These are phyloP conservation scores for Drosophila ironensis DNA, from an alignment of 1,140 invertebrate genomes.

Conservation along the genomic window DNA sequence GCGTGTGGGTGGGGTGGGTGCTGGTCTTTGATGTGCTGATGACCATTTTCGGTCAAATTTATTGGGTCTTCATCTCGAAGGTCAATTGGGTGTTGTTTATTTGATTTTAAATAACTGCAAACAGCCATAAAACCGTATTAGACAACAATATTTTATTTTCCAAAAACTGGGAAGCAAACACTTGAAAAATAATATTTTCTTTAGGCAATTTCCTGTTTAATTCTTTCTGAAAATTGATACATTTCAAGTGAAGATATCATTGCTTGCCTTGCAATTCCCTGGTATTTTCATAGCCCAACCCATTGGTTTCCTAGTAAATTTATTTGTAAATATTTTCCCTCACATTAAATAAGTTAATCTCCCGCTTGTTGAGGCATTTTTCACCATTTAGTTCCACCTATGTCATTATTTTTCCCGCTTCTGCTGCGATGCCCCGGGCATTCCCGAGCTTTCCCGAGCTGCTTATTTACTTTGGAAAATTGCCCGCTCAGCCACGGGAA, in stretches of 20 bases:
- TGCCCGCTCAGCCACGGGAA: slow-evolving; percentile 48
- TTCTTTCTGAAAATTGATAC: too few relatives aligned
- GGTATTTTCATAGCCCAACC: too few relatives aligned
- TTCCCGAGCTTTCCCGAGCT: neutral
- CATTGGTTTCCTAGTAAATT: too few relatives aligned
- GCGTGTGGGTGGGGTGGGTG: slow-evolving; percentile 16
- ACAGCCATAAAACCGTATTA: neutral
- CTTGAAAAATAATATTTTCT: too few relatives aligned
- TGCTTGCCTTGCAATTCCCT: neutral
- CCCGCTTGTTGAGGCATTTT: slow-evolving; percentile 31
- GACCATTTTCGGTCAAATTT: slow-evolving; percentile 26
- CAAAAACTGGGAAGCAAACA: too few relatives aligned
- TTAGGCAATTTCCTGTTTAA: too few relatives aligned
- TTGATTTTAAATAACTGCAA: slow-evolving; percentile 6
- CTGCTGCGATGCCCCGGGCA: neutral
- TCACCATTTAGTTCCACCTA: slow-evolving; percentile 54
- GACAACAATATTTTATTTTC: slow-evolving; percentile 7
- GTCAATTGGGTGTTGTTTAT: neutral
- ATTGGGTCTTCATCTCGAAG: slow-evolving; percentile 18
- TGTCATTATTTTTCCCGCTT: slow-evolving; percentile 45
- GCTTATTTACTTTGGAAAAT: slow-evolving; percentile 71
- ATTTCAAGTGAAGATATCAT: neutral
- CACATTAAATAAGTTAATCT: slow-evolving; percentile 51
- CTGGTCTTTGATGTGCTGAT: slow-evolving; percentile 41
- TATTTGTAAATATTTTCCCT: slow-evolving; percentile 36